These are phyloP conservation scores for Nothoprocta perdicaria DNA, from an alignment of 2,113 vertebrate species.

Conservation along the genomic window DNA sequence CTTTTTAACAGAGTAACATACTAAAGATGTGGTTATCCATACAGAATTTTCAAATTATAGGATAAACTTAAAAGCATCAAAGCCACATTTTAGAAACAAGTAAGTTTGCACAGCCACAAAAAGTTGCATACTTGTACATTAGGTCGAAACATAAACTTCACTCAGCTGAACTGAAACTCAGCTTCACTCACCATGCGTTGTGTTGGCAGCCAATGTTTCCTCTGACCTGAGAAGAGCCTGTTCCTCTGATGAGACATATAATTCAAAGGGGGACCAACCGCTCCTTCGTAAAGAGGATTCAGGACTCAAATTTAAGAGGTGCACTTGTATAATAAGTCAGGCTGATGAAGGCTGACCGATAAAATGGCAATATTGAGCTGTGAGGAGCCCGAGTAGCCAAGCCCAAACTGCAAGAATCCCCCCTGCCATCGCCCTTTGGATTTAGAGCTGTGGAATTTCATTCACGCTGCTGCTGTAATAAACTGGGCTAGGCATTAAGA, in stretches of 20 bases:
- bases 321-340: rapidly evolving
- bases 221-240: rapidly evolving
- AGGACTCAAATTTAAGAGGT: neutral
- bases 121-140: rapidly evolving
- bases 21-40: neutral
- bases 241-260: rapidly evolving
- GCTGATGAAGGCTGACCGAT: rapidly evolving
- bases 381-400: rapidly evolving
- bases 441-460: neutral
- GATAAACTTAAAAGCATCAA: neutral
- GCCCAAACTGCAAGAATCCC: neutral
- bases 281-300: rapidly evolving
- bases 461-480: neutral
- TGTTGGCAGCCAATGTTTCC: rapidly evolving
- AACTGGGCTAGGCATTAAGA: neutral
- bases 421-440: neutral
- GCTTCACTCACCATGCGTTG: rapidly evolving
- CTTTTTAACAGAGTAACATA: neutral
- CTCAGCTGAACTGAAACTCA: no score
- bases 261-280: neutral
- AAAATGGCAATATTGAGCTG: neutral
- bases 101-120: neutral
- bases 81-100: neutral
- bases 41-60: neutral
- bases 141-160: neutral